phyloP scores from a whole-genome alignment of 2,888 invertebrate species.

The Leptogaster cylindrica region DNA sequence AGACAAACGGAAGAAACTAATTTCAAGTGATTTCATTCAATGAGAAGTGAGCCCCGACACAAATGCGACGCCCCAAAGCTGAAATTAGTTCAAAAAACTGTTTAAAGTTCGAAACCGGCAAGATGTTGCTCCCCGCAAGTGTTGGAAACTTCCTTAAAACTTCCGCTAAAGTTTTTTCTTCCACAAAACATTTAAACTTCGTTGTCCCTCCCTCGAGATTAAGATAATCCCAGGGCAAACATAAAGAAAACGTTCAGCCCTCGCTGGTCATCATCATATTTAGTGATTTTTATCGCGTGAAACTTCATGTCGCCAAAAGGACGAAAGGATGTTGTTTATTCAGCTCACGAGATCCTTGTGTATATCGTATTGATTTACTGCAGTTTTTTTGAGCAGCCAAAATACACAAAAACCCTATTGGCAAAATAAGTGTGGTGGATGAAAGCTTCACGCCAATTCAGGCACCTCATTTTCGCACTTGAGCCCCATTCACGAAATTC shows the following conservation, averaged over 20 bases:
- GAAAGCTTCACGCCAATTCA: slow-evolving; percentile 25
- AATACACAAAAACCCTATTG: not conserved
- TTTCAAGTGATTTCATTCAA: too few species aligned
- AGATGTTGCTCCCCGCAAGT: slow-evolving; percentile 23
- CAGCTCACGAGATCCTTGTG: slow-evolving; percentile 8
- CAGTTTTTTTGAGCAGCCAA: not conserved
- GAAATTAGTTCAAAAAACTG: slow-evolving; percentile 8
- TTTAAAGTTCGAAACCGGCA: slow-evolving; percentile 13
- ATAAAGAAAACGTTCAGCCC: not conserved
- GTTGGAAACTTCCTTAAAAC: slow-evolving; percentile 11
- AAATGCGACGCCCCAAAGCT: too few species aligned
- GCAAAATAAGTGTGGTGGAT: slow-evolving; percentile 26
- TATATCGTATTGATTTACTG: not conserved
- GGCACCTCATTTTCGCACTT: slow-evolving; percentile 37
- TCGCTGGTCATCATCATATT: slow-evolving; percentile 11
- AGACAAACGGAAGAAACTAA: too few species aligned
- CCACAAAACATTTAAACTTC: slow-evolving; percentile 11
- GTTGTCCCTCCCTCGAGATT: slow-evolving; percentile 11
- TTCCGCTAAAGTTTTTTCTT: not conserved
- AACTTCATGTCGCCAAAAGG: not conserved
- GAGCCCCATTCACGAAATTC: slow-evolving; percentile 21
- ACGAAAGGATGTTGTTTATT: slow-evolving; percentile 2
- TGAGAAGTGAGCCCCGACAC: too few species aligned
- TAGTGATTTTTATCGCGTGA: slow-evolving; percentile 25
- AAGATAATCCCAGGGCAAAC: not conserved